phyloP scores from a whole-genome alignment of 2,113 vertebrate genomes.

The Naja naja region DNA sequence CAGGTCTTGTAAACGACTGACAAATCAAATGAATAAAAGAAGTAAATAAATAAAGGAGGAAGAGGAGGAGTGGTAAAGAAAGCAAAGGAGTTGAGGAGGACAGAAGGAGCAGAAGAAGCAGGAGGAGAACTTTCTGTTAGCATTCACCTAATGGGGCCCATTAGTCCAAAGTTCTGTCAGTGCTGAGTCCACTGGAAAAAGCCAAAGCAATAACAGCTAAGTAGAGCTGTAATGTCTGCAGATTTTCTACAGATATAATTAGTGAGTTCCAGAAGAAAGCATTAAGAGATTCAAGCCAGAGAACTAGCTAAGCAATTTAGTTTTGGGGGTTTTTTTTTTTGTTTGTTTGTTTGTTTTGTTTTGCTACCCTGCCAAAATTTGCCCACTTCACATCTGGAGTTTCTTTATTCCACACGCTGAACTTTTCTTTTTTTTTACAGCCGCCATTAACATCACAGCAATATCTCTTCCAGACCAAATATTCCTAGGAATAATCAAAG shows the following conservation, averaged over 20 bases:
- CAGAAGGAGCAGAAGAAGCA: background rate
- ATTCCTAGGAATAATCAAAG: constrained; percentile 71
- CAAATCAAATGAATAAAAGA: no score
- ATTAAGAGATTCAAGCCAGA: background rate
- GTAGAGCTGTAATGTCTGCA: background rate
- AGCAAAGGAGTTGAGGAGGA: background rate
- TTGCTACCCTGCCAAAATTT: constrained; percentile 28
- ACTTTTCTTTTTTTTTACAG: constrained; percentile 40
- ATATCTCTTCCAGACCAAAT: constrained; percentile 62
- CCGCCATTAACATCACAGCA: constrained; percentile 49
- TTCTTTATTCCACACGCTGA: background rate
- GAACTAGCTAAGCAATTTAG: constrained; percentile 30
- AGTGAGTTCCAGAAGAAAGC: background rate
- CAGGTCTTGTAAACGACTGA: no score
- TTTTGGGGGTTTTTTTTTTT: background rate
- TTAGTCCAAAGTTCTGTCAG: background rate
- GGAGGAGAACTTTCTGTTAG: background rate
- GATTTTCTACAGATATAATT: background rate
- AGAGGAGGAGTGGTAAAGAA: background rate
- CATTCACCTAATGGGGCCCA: background rate
- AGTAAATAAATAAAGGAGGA: no score
- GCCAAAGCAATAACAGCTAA: background rate
- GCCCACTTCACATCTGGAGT: constrained; percentile 9
- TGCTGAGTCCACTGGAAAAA: background rate
- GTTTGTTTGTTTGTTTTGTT: no score